Evolutionary conservation across 2,113 vertebrate species (phyloP), one percentile per base, ranked within the genome.

Genomic region (Cepphus grylle): DNA sequence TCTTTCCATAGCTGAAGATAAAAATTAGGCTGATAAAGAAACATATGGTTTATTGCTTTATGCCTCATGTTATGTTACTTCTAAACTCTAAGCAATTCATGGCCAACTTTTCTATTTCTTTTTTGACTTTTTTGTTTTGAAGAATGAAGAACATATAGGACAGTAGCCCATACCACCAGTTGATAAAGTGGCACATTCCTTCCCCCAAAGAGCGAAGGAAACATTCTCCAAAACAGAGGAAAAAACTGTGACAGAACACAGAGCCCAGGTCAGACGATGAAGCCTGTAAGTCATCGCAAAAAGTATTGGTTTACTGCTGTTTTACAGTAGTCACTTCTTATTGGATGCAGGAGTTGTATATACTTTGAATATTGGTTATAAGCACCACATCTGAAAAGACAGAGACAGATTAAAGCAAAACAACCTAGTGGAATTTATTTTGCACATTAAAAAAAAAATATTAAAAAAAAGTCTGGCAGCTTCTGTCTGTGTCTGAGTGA

Each of bases 11-110:
- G 15, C 1, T 59, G 47, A 83, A 91, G 42, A 9, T 78, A 71
- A n/a, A 66, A 63, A 15, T 52, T 13, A 61, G 25, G 22, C 25
- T 56, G 21, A 38, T 59, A 59, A n/a, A 49, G 40, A 80, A 93
- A 52, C 4, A 62, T 0, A 0, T 5, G 2, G 3, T 42, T 91
- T 49, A 40, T 36, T 45, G 9, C 2, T 32, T 69, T 45, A 50
- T 76, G 27, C 13, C 12, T 88, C 5, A n/a, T 70, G 55, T 74
- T 45, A 45, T 65, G 15, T 58, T 61, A 65, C 8, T 70, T 83
- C 22, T 65, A 61, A 73, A n/a, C 12, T 25, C 3, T 23, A 45
- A 63, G 30, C 20, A 53, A 61, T 45, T 67, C 15, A 45, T 4
- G 1, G 17, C 4, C 23, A 89, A 10, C 5, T 72, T 87, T 76